Evolutionary conservation across 2,113 vertebrate genomes (phyloP).

Genomic region (Oryzias curvinotus): DNA sequence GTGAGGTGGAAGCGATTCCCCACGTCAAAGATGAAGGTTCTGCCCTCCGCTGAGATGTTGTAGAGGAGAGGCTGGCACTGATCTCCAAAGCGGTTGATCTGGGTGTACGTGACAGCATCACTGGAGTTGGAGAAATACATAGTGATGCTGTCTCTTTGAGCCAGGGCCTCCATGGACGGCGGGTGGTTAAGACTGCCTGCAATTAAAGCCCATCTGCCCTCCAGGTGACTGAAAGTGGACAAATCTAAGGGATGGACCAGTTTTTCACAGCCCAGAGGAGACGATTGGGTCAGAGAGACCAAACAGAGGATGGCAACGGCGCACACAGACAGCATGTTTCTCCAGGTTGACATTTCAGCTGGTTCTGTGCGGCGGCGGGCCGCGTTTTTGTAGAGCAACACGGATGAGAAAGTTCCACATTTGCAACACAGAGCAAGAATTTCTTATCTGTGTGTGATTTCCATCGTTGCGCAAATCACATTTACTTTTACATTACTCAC

Average conservation of each 20-base stretch:
- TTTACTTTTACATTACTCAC: neutral
- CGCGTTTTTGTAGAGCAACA: conserved; percentile 23
- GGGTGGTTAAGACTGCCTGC: conserved; percentile 41
- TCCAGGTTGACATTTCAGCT: neutral
- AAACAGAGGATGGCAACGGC: conserved; percentile 13
- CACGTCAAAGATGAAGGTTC: conserved; percentile 37
- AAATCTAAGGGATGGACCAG: conserved; percentile 29
- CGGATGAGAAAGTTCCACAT: neutral
- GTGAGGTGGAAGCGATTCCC: conserved; percentile 35
- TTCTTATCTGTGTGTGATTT: conserved; percentile 8
- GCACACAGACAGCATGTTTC: conserved; percentile 22
- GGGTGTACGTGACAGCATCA: conserved; percentile 28
- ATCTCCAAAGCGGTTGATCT: conserved; percentile 52
- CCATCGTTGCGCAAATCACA: conserved; percentile 20
- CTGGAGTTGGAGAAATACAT: conserved; percentile 44
- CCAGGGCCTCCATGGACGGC: conserved; percentile 34
- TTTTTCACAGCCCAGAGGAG: conserved; percentile 39
- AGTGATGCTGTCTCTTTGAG: conserved; percentile 49
- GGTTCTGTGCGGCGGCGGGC: neutral
- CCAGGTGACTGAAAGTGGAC: conserved; percentile 5
- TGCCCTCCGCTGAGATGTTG: conserved; percentile 33
- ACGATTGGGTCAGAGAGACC: conserved; percentile 21
- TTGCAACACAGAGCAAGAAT: conserved; percentile 20
- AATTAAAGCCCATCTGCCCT: conserved; percentile 48
- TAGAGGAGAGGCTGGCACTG: conserved; percentile 35